phyloP scores from a whole-genome alignment of 2,797 vertebrate species.

The Stomatorhinus walkeri region DNA sequence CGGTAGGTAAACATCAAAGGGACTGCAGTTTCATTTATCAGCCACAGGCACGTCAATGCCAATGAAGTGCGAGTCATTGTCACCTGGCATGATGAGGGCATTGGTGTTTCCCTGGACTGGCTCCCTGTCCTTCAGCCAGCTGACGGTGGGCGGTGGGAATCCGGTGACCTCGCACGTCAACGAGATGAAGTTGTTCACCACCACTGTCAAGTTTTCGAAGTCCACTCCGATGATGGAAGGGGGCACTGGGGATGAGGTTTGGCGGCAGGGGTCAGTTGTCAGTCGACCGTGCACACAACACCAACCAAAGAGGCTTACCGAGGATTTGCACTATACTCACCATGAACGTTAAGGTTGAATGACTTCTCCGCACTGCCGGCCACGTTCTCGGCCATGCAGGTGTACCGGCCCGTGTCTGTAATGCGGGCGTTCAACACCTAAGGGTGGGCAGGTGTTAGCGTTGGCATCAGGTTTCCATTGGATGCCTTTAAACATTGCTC shows the following conservation, averaged over 20 bases:
- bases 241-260: slow-evolving; percentile 62
- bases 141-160: slow-evolving; percentile 83
- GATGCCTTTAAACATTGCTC: not conserved
- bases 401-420: slow-evolving; percentile 80
- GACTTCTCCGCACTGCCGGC: slow-evolving; percentile 85
- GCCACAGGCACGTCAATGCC: not conserved
- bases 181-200: slow-evolving; percentile 86
- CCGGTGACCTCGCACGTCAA: slow-evolving; percentile 84
- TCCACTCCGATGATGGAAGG: slow-evolving; percentile 71
- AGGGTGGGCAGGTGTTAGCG: not conserved
- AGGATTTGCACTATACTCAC: slow-evolving; percentile 56
- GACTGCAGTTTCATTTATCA: not conserved
- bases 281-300: not conserved
- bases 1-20: not conserved
- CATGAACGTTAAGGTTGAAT: slow-evolving; percentile 85
- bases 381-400: slow-evolving; percentile 77
- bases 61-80: not conserved
- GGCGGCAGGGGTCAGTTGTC: slow-evolving; percentile 7
- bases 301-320: not conserved
- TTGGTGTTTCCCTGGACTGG: slow-evolving; percentile 65
- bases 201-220: slow-evolving; percentile 79
- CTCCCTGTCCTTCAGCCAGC: slow-evolving; percentile 81
- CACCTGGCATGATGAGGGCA: slow-evolving; percentile 81
- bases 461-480: not conserved
- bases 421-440: slow-evolving; percentile 78